Conservation (phyloP, 2,797 vertebrate genomes). For the Acridotheres tristis region DNA sequence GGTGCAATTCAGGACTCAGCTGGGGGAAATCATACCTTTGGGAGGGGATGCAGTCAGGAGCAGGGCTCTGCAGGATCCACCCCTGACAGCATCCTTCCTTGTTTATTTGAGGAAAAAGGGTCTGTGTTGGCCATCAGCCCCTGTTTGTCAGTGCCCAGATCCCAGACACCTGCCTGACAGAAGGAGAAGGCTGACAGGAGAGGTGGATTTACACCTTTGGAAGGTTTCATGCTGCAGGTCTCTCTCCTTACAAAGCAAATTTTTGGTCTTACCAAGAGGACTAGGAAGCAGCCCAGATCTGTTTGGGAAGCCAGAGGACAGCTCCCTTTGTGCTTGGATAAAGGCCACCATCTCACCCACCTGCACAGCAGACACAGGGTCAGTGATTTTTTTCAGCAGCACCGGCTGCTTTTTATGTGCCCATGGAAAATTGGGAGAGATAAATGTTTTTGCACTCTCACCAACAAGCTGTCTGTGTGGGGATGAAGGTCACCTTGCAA, state of each 20-base stretch:
- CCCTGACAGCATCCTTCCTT: not conserved
- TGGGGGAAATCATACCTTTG: constrained; percentile 27
- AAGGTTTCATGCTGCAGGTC: not conserved
- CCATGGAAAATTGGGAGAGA: not conserved
- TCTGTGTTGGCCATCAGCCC: not conserved
- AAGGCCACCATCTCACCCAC: not conserved
- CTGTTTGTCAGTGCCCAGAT: not conserved
- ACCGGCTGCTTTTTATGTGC: not conserved
- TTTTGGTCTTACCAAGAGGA: not conserved
- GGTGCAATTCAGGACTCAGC: not conserved
- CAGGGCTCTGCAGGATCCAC: not conserved
- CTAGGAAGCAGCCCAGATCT: not conserved
- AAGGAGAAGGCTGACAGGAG: not conserved
- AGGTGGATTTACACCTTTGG: not conserved
- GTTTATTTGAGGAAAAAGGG: not conserved
- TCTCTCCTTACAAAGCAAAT: not conserved
- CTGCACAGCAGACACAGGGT: not conserved
- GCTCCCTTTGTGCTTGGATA: not conserved
- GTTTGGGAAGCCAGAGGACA: not conserved
- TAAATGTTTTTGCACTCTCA: constrained; percentile 12
- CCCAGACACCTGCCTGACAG: not conserved
- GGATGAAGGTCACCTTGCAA: constrained; percentile 85
- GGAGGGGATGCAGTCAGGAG: not conserved
- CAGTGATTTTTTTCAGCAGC: not conserved
- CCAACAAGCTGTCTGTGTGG: constrained; percentile 4